Base-by-base conservation (phyloP, 1,140 invertebrate genomes). In the Drosophila rhopaloa region DNA sequence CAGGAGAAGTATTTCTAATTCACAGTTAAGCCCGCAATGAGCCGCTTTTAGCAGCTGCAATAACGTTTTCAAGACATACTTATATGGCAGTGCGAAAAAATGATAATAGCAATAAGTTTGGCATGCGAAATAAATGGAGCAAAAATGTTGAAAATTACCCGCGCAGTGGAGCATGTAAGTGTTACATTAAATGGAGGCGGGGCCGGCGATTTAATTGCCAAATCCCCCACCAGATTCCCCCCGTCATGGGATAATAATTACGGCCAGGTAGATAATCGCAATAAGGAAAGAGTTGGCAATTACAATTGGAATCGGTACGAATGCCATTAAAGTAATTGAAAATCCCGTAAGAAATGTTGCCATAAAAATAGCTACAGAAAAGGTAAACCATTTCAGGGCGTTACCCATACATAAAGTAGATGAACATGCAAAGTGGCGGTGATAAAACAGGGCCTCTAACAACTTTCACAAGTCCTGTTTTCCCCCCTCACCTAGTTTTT, bases 81-180 rank as follows among this genome's bases (percentile, higher is more conserved):
- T 41, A 61, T 29, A 43, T 44, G 48, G 40, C 41, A 47, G 61
- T 62, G 62, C 62, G 41, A 47, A 61, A 32, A 53, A 59, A 48
- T 19, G 16, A 44, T 44, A 62, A 70, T 47, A 55, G 41, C 27
- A 48, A 43, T 40, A 16, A 37, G 46, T 27, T 9, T 38, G 41
- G 38, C 72, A 68, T 70, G 43, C 58, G 56, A 72, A 54, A 72
- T 58, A 50, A 57, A 71, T 41, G 38, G 35, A 53, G 29, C 27
- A 50, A 61, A 73, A 73, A 74, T 74, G 71, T 77, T 62, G 67
- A 62, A 80, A 81, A 85, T 67, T 81, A 58, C 16, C 29, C 37
- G 67, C 62, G 66, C 81, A 79, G 50, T 79, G 56, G 60, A 81
- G 59, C 82, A 85, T 81, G 78, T 86, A 81, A 86, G 67, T 63